Conservation (phyloP, 2,888 invertebrate species). For the Campoplex capitator region DNA sequence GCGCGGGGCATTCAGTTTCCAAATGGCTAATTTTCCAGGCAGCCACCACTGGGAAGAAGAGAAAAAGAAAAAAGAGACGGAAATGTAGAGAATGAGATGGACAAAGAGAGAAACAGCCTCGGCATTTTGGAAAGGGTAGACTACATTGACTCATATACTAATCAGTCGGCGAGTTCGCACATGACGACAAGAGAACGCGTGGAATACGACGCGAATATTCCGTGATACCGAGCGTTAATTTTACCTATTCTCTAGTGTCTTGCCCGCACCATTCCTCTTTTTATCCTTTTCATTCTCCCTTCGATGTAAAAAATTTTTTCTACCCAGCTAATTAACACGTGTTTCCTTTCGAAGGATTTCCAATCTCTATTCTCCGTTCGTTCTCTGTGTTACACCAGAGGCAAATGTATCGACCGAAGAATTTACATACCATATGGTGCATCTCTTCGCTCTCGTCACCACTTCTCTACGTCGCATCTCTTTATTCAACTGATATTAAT, state of each 20-base stretch:
- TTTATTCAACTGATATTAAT: constrained; percentile 39
- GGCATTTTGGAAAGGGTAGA: constrained; percentile 8
- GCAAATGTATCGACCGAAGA: not conserved
- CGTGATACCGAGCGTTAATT: constrained; percentile 65
- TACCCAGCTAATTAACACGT: constrained; percentile 18
- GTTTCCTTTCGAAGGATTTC: constrained; percentile 43
- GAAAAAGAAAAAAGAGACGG: constrained; percentile 19
- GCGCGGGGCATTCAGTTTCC: constrained; percentile 67
- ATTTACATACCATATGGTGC: not conserved
- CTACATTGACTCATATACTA: constrained; percentile 62
- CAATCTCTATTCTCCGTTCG: constrained; percentile 38
- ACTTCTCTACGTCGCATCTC: constrained; percentile 19
- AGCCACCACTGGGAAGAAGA: constrained; percentile 45
- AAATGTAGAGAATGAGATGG: constrained; percentile 4
- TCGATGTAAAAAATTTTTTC: constrained; percentile 8
- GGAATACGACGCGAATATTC: constrained; percentile 64
- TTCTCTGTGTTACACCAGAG: not conserved
- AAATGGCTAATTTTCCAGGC: constrained; percentile 68
- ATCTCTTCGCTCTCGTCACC: constrained; percentile 20
- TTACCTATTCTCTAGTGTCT: constrained; percentile 31
- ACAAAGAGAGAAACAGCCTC: constrained; percentile 19
- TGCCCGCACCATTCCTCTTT: not conserved
- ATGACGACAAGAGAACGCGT: constrained; percentile 40
- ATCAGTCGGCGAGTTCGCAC: constrained; percentile 60
- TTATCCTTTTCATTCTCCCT: constrained; percentile 9